Conservation (phyloP, 2,797 vertebrate species). For the Potorous gilbertii region DNA sequence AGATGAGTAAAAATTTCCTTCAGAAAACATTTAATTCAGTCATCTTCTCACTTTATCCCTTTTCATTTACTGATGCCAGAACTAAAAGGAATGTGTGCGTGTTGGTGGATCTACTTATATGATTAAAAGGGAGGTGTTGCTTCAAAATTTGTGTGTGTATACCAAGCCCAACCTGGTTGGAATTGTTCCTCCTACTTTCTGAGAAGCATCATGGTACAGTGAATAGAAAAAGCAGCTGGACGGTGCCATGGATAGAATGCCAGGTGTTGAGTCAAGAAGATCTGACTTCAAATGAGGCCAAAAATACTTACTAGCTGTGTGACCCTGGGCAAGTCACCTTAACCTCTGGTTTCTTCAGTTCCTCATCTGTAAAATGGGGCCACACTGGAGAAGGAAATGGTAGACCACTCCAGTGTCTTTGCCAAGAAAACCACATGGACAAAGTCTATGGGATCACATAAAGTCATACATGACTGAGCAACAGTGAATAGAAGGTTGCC, state of each 20-base stretch:
- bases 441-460: background rate
- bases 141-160: background rate
- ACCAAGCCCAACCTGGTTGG: background rate
- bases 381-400: background rate
- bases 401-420: background rate
- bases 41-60: background rate
- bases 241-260: background rate
- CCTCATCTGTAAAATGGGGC: background rate
- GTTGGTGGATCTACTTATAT: background rate
- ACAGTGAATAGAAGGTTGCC: background rate
- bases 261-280: background rate
- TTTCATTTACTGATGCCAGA: background rate
- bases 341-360: background rate
- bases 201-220: background rate
- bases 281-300: background rate
- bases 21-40: background rate
- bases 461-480: background rate
- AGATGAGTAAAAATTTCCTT: background rate
- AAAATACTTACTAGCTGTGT: background rate
- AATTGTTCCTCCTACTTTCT: background rate
- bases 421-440: background rate
- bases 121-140: background rate
- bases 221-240: background rate
- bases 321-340: background rate
- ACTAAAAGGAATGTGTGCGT: background rate